Evolutionary conservation across 2,888 invertebrate genomes (phyloP).

Genomic region (Scelioninae gen. 2): DNA sequence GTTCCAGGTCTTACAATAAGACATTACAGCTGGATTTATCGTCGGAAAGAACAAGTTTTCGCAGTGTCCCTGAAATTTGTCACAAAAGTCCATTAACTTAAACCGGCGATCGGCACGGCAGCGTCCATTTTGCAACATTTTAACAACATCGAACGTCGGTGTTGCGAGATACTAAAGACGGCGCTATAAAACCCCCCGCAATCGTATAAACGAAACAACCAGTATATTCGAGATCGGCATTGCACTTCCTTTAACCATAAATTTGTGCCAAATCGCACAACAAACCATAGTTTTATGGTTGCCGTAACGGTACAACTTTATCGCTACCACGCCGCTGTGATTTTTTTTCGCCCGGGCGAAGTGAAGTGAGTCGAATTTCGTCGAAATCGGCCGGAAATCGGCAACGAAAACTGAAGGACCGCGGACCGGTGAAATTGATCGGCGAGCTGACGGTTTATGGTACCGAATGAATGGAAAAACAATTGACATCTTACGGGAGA

Average conservation of each 20-base stretch:
- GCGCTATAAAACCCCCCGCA: constrained; percentile 3
- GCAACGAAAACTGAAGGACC: not conserved
- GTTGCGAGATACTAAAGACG: constrained; percentile 4
- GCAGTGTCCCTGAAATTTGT: no score
- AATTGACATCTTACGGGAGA: constrained; percentile 42
- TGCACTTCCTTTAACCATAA: constrained; percentile 28
- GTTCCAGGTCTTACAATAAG: no score
- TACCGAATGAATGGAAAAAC: constrained; percentile 32
- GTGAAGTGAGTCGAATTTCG: not conserved
- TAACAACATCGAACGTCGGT: constrained; percentile 21
- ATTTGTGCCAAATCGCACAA: constrained; percentile 26
- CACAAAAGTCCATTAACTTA: no score
- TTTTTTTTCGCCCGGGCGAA: constrained; percentile 3
- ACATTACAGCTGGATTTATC: no score
- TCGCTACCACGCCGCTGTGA: constrained; percentile 23
- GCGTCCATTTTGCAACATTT: constrained; percentile 1
- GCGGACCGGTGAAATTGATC: constrained; percentile 1
- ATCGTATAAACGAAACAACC: constrained; percentile 26
- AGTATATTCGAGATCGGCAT: constrained; percentile 29
- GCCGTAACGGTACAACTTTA: constrained; percentile 41
- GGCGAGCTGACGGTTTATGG: not conserved
- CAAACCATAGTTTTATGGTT: constrained; percentile 42
- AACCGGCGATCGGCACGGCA: not conserved
- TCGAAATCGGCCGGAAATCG: not conserved
- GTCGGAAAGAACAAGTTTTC: no score